A percentile compares a stretch with the other conserved stretches of the same genome.
Evolutionary conservation across 2,113 vertebrate species (phyloP).

Genomic region (Apteryx mantelli): DNA sequence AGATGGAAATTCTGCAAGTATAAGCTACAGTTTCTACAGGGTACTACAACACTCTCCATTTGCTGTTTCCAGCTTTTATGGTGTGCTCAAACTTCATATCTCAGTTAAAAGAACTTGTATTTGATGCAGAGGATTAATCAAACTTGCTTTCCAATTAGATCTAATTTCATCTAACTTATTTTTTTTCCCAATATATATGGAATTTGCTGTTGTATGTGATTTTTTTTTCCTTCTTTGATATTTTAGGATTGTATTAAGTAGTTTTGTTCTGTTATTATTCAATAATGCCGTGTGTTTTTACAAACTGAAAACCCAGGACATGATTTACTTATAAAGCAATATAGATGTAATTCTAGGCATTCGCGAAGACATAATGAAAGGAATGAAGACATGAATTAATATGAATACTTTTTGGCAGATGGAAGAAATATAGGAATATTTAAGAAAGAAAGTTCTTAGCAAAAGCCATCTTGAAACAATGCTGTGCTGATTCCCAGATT

Average conservation of each 20-base stretch:
- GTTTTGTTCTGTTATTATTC: background rate
- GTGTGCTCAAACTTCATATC: background rate
- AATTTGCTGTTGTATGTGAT: rapidly evolving
- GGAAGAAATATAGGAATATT: background rate
- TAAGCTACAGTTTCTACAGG: background rate
- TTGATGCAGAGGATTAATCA: background rate
- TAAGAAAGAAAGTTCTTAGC: background rate
- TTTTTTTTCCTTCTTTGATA: background rate
- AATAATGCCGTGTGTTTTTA: rapidly evolving
- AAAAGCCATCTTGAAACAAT: background rate
- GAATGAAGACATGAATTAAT: background rate
- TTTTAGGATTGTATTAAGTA: background rate
- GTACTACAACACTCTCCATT: rapidly evolving
- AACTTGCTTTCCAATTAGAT: background rate
- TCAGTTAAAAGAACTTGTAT: background rate
- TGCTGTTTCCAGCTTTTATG: background rate
- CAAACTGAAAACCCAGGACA: background rate
- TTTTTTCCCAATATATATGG: background rate
- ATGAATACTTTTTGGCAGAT: background rate
- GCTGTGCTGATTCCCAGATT: background rate
- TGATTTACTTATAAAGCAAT: background rate
- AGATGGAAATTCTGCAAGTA: rapidly evolving
- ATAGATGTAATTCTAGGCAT: background rate
- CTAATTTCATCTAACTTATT: background rate
- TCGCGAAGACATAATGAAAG: background rate